Conservation (phyloP, 2,797 vertebrate genomes). For the Hypotaenidia okinawae region DNA sequence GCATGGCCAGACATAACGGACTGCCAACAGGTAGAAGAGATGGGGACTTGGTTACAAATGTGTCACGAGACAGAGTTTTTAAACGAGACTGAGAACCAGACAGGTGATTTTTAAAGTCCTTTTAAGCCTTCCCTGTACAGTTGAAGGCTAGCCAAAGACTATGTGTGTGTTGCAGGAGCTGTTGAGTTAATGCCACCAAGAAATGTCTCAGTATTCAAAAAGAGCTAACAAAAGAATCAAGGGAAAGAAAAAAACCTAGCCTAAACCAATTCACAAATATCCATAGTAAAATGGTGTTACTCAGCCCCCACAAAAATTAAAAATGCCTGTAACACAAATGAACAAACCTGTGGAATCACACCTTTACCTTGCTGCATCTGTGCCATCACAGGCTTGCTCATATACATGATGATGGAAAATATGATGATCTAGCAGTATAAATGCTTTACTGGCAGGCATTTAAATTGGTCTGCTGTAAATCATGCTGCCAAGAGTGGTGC, state of each 20-base stretch:
- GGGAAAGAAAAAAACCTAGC: neutral
- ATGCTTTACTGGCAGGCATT: neutral
- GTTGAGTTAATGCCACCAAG: neutral
- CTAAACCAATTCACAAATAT: neutral
- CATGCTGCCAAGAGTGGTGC: neutral
- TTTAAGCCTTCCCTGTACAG: neutral
- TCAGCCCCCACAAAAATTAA: neutral
- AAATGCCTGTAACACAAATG: neutral
- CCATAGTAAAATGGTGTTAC: neutral
- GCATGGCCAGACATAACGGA: no score
- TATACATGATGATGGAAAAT: neutral
- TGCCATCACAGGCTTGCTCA: neutral
- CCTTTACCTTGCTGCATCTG: fast-evolving
- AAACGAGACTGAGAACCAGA: neutral
- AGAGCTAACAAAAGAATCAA: neutral
- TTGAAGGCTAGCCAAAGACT: neutral
- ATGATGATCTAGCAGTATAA: neutral
- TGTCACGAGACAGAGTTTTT: neutral
- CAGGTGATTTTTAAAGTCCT: neutral
- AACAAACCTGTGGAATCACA: neutral
- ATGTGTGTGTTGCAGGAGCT: neutral
- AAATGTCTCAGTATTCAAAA: neutral
- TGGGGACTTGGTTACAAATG: neutral
- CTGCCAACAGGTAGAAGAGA: no score
- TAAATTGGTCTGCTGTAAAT: constrained; percentile 6